Base-by-base conservation (phyloP, 2,113 vertebrate genomes). In the Nettapus auritus region DNA sequence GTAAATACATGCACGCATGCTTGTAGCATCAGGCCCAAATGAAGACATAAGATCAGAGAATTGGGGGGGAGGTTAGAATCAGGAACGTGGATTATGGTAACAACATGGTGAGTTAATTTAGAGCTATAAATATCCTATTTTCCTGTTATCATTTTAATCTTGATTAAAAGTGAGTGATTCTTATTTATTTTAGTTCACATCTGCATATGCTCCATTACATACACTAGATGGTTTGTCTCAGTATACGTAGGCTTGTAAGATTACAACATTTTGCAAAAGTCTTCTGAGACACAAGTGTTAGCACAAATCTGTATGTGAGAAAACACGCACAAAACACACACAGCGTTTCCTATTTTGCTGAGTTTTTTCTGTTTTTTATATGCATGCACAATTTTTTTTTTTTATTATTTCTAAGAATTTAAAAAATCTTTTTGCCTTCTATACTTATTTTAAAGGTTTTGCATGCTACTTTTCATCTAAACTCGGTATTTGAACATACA, bases 401-500 rank as follows among this genome's bases (percentile, higher is more conserved):
- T 90, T 83, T 78, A 64, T 59, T 68, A 38, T 92, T 79, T 74
- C 69, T 75, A 28, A 79, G 70, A 87, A 79, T 89, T 80, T 70
- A 60, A 75, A 95, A 50, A 33, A 71, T 91, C 25, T 78, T 86
- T 96, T 78, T 82, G 23, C 59, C 88, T 74, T 55, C 71, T 36
- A 4, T 44, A 8, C 57, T 93, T 38, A 38, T 88, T 95, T 79
- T 88, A 56, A 69, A 86, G 57, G 44, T 13, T 85, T 82, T 76
- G 69, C 57, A 38, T 89, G 84, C 88, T 94, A 84, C 86, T 96
- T 92, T 90, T 92, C 52, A 86, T 96, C 91, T 63, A 60, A 82
- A 83, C 52, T 91, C 60, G 19, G 67, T 62, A 60, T 96, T 94
- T 93, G 94, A 96, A 55, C 36, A 4, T 34, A 70, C 67, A 87